Evolutionary conservation across 2,797 vertebrate species (phyloP), one percentile per base, ranked within the genome.

Genomic region (Rhincodon typus): DNA sequence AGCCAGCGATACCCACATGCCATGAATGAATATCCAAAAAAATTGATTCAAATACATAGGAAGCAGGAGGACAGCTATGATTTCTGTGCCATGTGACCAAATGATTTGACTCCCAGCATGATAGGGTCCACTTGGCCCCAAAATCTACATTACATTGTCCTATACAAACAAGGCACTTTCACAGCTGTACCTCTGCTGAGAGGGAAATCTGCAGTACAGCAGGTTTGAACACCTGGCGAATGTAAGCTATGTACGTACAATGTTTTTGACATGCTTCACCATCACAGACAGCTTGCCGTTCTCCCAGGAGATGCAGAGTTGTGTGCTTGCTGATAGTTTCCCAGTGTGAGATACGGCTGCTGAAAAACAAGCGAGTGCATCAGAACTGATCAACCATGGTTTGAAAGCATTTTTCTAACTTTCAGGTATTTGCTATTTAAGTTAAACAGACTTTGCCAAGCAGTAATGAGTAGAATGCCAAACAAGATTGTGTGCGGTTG

Each of bases 181-280:
- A n/a, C 87, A 90, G 13, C 53, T 19, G n/a, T 57, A 25, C 46
- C 70, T 38, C 25, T 42, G 53, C 21, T 94, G n/a, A 94, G 4
- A 94, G 42, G 50, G 25, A 27, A 46, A 30, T 70, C 38, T 50
- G 67, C 66, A 30, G 62, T 12, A 30, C 38, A 15, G 67, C 38
- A 21, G 53, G 93, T 69, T 94, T 72, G 42, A 46, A 94, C 69
- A 38, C 69, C 38, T 17, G 6, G 21, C 15, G 69, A 10, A 72
- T 94, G 67, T 94, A 72, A 53, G 21, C 42, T 34, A 34, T 34
- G 46, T 74, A 98, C 98, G 98, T 96, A 98, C 98, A 7, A 98
- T 96, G 96, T 98, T 98, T 96, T 98, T 97, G 96, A 98, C 97
- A 96, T 98, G 98, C 96, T 98, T 98, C 79, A 99, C 97, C 97